A percentile compares a stretch with the other conserved stretches of the same genome.
These are phyloP conservation scores for Chelon labrosus DNA, from an alignment of 2,797 vertebrate genomes.

Conservation along the genomic window DNA sequence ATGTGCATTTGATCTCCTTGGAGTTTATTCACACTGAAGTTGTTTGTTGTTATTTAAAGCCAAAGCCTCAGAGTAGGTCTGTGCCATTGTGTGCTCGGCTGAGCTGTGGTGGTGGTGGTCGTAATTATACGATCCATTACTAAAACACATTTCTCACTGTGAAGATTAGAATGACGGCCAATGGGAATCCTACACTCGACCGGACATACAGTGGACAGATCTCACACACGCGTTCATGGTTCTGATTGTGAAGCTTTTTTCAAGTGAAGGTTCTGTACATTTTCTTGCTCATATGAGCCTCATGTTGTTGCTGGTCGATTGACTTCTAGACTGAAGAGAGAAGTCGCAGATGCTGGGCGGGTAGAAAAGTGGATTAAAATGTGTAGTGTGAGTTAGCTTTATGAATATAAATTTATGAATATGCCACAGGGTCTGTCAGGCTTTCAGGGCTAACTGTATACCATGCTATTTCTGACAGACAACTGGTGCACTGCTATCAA, in stretches of 20 bases:
- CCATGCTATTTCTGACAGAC: not conserved
- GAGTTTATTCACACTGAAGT: slow-evolving; percentile 66
- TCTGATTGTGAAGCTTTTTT: not conserved
- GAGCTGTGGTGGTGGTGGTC: slow-evolving; percentile 28
- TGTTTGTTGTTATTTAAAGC: slow-evolving; percentile 72
- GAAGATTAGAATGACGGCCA: slow-evolving; percentile 11
- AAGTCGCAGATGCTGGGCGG: not conserved
- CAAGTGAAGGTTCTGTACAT: slow-evolving; percentile 10
- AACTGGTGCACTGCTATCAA: not conserved
- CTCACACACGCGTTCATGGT: not conserved
- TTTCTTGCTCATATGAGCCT: slow-evolving; percentile 1
- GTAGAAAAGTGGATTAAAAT: slow-evolving; percentile 3
- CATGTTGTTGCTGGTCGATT: not conserved
- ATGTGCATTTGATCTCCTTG: slow-evolving; percentile 71
- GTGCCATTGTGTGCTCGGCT: slow-evolving; percentile 25
- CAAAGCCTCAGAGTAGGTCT: slow-evolving; percentile 49
- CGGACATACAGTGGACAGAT: not conserved
- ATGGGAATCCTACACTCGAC: not conserved
- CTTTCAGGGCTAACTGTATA: not conserved
- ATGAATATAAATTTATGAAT: not conserved
- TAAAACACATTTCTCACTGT: slow-evolving; percentile 33
- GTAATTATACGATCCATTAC: slow-evolving; percentile 40
- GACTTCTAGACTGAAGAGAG: not conserved
- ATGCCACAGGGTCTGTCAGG: not conserved
- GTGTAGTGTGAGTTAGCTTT: not conserved